These are phyloP conservation scores for Zaprionus capensis DNA, from an alignment of 1,140 invertebrate species.

Conservation along the genomic window DNA sequence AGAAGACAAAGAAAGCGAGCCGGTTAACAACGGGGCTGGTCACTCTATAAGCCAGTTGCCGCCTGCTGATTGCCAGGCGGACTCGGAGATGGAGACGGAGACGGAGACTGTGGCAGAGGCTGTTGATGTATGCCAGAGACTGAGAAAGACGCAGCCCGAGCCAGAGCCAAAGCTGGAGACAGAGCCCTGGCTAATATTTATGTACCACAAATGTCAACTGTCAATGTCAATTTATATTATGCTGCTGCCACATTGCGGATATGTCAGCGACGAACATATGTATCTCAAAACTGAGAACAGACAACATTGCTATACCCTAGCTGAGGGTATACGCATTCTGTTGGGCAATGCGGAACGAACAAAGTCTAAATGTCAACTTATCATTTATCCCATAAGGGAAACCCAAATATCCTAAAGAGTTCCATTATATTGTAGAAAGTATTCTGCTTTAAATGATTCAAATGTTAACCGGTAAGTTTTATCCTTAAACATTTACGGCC, in stretches of 20 bases:
- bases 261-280: constrained; percentile 79
- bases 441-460: too few relatives aligned
- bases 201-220: constrained; percentile 81
- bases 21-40: constrained; percentile 53
- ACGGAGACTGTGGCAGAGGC: constrained; percentile 36
- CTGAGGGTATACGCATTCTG: not conserved
- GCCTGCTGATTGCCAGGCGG: constrained; percentile 66
- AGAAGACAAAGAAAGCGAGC: constrained; percentile 64
- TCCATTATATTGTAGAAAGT: too few relatives aligned
- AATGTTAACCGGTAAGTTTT: too few relatives aligned
- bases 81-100: constrained; percentile 30
- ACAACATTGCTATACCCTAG: constrained; percentile 29
- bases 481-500: too few relatives aligned
- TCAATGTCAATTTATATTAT: constrained; percentile 82
- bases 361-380: not conserved
- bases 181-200: constrained; percentile 76
- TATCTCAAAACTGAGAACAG: constrained; percentile 65
- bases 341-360: not conserved
- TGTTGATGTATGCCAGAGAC: constrained; percentile 72
- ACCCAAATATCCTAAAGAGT: too few relatives aligned
- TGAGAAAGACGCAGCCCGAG: not conserved
- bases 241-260: constrained; percentile 80
- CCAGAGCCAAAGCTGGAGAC: not conserved
- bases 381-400: too few relatives aligned
- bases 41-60: constrained; percentile 75